Conservation (phyloP, 2,888 invertebrate genomes). For the Palloptera scutellata region DNA sequence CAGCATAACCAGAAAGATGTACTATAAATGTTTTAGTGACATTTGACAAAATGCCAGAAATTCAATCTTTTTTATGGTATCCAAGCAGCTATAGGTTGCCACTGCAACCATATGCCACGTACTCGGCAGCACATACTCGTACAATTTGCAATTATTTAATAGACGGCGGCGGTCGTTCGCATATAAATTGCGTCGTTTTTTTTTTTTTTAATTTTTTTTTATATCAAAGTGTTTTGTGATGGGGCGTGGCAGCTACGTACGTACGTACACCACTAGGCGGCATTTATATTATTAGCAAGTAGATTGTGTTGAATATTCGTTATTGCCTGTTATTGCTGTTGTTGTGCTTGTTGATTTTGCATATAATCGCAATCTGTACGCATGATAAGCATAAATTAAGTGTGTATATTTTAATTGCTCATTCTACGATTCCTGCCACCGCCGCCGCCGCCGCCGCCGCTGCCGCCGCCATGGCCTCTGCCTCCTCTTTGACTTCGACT, state of each 20-base stretch:
- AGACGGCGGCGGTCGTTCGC: background rate
- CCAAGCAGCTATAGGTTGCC: background rate
- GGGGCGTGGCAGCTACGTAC: background rate
- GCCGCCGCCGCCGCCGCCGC: conserved; percentile 42
- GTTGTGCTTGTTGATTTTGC: conserved; percentile 30
- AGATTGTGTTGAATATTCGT: background rate
- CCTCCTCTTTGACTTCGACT: background rate
- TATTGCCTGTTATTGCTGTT: conserved; percentile 11
- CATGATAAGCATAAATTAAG: conserved; percentile 32
- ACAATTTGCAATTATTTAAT: conserved; percentile 3
- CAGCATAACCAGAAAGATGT: too few relatives aligned
- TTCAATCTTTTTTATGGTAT: conserved; percentile 35
- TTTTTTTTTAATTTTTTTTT: background rate
- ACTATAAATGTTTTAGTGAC: conserved; percentile 39
- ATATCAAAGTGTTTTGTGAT: background rate
- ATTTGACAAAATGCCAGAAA: conserved; percentile 61
- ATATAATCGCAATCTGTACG: conserved; percentile 28
- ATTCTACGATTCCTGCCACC: background rate
- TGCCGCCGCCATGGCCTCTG: conserved; percentile 41
- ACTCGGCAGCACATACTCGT: background rate
- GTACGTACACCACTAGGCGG: conserved; percentile 11
- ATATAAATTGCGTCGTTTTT: background rate
- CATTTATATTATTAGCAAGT: conserved; percentile 6
- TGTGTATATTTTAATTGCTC: conserved; percentile 10
- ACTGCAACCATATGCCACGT: too few relatives aligned